Base-by-base conservation (phyloP, 2,888 invertebrate genomes). In the Tenthredo distinguenda region DNA sequence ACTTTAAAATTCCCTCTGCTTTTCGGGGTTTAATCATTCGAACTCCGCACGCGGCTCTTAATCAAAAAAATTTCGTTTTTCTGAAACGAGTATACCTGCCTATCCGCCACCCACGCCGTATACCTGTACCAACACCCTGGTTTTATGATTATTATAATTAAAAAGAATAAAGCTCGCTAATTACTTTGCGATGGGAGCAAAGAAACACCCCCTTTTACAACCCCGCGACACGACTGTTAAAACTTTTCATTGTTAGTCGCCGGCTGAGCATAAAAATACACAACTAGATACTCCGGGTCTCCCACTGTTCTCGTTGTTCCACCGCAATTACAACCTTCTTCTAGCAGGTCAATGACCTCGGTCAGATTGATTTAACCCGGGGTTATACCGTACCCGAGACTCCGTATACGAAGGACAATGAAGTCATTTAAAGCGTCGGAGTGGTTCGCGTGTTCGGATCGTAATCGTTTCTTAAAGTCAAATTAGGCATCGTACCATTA, bases 401-500 rank as follows among this genome's bases (percentile, higher is more conserved):
- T 55, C 43, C 55, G 7, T 18, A 26, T 21, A 62, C 62, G 0
- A 18, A 0, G 58, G 81, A 62, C 81, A 81, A 81, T 81, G 10
- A 58, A 81, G 81, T 62, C 81, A 81, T 81, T 81, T 62, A 15
- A 26, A 37, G 40, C 21, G 0, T 9, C 58, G 2, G 34, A 62
- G 12, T 26, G 26, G 26, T 62, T 68, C 31, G 83, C 83, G 85
- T 79, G 85, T 68, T 62, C n/a, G 79, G 85, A 85, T 85, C n/a
- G 21, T 71, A 82, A 85, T 85, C 85, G 85, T 71, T 68, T 40
- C 81, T 71, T 81, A 37, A 43, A 55, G 58, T 37, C 71, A 34
- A 85, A 82, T 82, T 82, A 85, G 85, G 31, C 37, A 82, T 71
- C 85, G 85, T 85, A 50, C 34, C 43, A 71, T 71, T 81, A 85